Percentiles rank a stretch among this genome's conserved stretches.
Conservation (phyloP, 2,888 invertebrate genomes). For the Polyommatus icarus region DNA sequence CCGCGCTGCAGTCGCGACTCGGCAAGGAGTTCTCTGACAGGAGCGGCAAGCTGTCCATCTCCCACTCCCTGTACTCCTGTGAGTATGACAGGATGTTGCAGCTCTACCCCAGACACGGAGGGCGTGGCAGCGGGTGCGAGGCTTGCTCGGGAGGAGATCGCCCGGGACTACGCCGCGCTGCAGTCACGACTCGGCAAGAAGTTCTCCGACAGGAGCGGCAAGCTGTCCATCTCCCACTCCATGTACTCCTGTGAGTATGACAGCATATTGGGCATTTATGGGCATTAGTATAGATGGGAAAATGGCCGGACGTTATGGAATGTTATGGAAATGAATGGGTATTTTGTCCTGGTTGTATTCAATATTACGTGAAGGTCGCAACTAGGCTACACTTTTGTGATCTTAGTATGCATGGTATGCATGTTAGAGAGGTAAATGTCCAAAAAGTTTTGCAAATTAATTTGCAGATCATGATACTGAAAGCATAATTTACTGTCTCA, state of each 20-base stretch:
- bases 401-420: too few species aligned
- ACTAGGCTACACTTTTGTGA: too few species aligned
- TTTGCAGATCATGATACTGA: too few species aligned
- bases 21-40: constrained; percentile 88
- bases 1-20: constrained; percentile 85
- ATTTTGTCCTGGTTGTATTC: background rate
- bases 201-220: constrained; percentile 84
- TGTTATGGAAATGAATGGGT: too few species aligned
- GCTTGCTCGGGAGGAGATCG: constrained; percentile 83
- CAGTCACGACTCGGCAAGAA: constrained; percentile 86
- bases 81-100: constrained; percentile 29
- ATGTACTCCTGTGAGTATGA: too few species aligned
- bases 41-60: constrained; percentile 57
- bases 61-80: constrained; percentile 46
- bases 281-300: background rate
- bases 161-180: constrained; percentile 85
- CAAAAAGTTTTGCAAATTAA: too few species aligned
- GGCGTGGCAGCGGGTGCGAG: constrained; percentile 74
- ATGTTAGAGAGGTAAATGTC: too few species aligned
- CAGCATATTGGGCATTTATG: too few species aligned
- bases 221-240: constrained; percentile 42
- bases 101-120: constrained; percentile 60
- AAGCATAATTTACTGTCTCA: too few species aligned
- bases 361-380: background rate
- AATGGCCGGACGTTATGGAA: too few species aligned